Percentiles rank a stretch among this genome's conserved stretches.
Conservation (phyloP, 2,888 invertebrate genomes). For the Cristatella mucedo region DNA sequence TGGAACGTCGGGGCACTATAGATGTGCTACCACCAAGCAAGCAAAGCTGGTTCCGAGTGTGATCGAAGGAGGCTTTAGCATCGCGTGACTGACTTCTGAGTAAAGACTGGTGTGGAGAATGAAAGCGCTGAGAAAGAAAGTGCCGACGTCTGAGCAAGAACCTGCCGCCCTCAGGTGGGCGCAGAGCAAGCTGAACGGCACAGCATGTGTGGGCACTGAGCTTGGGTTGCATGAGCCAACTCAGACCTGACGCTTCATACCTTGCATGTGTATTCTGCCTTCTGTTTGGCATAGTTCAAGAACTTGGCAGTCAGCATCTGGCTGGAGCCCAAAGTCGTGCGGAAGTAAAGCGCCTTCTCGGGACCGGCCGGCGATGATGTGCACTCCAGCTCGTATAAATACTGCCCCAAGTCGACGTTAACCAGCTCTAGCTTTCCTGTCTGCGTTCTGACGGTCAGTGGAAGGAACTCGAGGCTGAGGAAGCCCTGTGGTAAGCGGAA, state of each 20-base stretch:
- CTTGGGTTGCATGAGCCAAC: too few species aligned
- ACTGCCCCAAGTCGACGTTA: slow-evolving; percentile 33
- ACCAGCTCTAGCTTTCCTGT: slow-evolving; percentile 31
- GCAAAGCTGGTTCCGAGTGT: too few species aligned
- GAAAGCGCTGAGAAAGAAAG: too few species aligned
- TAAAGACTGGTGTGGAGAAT: too few species aligned
- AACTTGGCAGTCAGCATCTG: slow-evolving; percentile 32
- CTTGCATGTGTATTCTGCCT: slow-evolving; percentile 38
- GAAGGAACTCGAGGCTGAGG: slow-evolving; percentile 36
- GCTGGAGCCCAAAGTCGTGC: slow-evolving; percentile 29
- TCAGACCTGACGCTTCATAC: slow-evolving; percentile 17
- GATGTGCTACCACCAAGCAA: too few species aligned
- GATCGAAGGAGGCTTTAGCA: too few species aligned
- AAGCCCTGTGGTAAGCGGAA: slow-evolving; percentile 22
- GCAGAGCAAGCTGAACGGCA: too few species aligned
- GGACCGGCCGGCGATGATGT: slow-evolving; percentile 32
- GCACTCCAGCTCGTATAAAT: slow-evolving; percentile 34
- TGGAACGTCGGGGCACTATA: too few species aligned
- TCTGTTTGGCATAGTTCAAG: slow-evolving; percentile 37
- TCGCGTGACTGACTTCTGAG: too few species aligned
- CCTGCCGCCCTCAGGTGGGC: too few species aligned
- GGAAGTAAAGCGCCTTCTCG: slow-evolving; percentile 33
- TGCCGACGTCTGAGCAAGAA: too few species aligned
- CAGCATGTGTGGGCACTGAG: too few species aligned
- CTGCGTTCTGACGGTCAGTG: slow-evolving; percentile 31